Base-by-base conservation (phyloP, 2,888 invertebrate species). In the Pediacus dermestoides region DNA sequence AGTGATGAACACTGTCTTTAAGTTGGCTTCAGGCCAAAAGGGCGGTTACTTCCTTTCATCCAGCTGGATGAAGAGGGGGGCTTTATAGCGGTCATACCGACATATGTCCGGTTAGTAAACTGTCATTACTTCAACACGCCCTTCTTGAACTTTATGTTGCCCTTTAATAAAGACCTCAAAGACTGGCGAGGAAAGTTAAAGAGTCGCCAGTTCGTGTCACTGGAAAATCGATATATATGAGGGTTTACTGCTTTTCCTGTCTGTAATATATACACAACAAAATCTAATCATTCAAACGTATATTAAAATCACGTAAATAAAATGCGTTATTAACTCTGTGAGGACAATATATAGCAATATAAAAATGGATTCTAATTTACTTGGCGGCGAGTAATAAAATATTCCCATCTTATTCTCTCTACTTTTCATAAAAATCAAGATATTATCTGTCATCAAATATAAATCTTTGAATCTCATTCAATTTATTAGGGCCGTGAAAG, bases 401-500 rank as follows among this genome's bases (percentile, higher is more conserved):
- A 23, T 23, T 23, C 10, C 8, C 18, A 8, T 4, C 8, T 18
- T 18, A 6, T 18, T 18, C 18, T 8, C 18, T 18, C 8, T 18
- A 18, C 8, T 7, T n/a, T 23, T 34, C 28, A 40, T 39, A 34
- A 43, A 50, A 34, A 46, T 46, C 22, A 34, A n/a, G 30, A 36
- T 39, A 47, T 49, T 41, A 45, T 42, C 44, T 37, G 37, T 40
- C 42, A 46, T 44, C 37, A 50, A 42, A 50, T 48, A 46, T 42
- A 46, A 50, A 48, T 52, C 45, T 23, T n/a, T 10, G 43, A 52
- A 52, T 52, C 52, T 44, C 44, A 41, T 48, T 46, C 51, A 51
- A 51, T 53, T 53, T 51, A 53, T 50, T 53, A 51, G 45, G 41
- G 44, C 42, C 44, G 40, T 39, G 42, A 52, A 48, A 51, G 48